Evolutionary conservation across 2,113 vertebrate species (phyloP), one percentile per base, ranked within the genome.

Genomic region (Sceloporus tristichus): DNA sequence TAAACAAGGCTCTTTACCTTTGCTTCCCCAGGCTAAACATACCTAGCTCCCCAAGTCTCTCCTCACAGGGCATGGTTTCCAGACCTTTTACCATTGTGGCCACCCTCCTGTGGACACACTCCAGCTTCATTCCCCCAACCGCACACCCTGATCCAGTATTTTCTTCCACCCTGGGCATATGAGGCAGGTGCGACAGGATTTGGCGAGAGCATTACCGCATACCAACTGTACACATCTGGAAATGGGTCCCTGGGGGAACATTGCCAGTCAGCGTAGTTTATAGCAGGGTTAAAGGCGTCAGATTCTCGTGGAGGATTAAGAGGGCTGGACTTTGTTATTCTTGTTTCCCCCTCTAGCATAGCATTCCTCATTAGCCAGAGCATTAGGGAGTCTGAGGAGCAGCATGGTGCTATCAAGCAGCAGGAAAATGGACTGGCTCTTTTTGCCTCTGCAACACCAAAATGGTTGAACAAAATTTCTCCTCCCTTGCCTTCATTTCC

Each of bases 291-390:
- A 65, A 79, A 84, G 66, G 82, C 79, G 53, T 79, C 84, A 40
- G 59, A 23, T 84, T 88, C 38, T 86, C 21, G 53, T 0, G 1
- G 85, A 86, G 38, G 9, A 4, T 16, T 23, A 8, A 82, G 14
- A 0, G 1, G n/a, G 16, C 21, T 0, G 0, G 42, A 2, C 10
- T 82, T 40, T 81, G 74, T 27, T 4, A 6, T 0, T 19, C 25
- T 62, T 62, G 21, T 38, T 79, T 38, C 48, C 1, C 2, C 5
- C 4, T 9, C 65, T 87, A 56, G 5, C 29, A 0, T 0, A 40
- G 48, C 81, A 73, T 82, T 82, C 25, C 0, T 0, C 0, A 71
- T 54, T 84, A 90, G 71, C 0, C 70, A 76, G 74, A 65, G 56
- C 0, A 42, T 13, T n/a, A 8, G 7, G 34, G 59, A 84, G 23